Conservation (phyloP, 2,888 invertebrate species). For the Xylota segnis region DNA sequence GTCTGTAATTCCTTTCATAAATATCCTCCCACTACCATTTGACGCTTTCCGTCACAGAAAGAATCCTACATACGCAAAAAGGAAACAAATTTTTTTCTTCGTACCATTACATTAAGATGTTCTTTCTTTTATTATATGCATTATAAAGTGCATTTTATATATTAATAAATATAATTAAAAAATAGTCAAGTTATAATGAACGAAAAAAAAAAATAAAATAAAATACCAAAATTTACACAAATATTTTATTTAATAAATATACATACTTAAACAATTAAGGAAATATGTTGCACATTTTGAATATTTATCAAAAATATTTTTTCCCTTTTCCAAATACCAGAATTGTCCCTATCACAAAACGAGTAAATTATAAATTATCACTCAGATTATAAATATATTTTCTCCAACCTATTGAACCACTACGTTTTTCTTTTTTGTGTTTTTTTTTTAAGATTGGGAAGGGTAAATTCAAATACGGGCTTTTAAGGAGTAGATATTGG, state of each 20-base stretch:
- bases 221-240: slow-evolving; percentile 7
- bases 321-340: neutral
- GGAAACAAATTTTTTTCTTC: neutral
- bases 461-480: neutral
- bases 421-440: neutral
- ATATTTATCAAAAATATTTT: slow-evolving; percentile 13
- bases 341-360: slow-evolving; percentile 28
- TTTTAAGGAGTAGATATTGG: neutral
- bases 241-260: slow-evolving; percentile 5
- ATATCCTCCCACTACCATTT: too few species aligned
- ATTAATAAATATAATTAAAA: slow-evolving; percentile 10
- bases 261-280: slow-evolving; percentile 10
- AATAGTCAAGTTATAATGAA: slow-evolving; percentile 20
- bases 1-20: too few species aligned
- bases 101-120: slow-evolving; percentile 1
- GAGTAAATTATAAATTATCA: slow-evolving; percentile 3
- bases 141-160: slow-evolving; percentile 32
- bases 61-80: neutral
- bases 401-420: neutral
- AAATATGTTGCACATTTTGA: slow-evolving; percentile 13
- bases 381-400: slow-evolving; percentile 6
- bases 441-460: neutral
- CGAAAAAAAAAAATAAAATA: slow-evolving; percentile 1
- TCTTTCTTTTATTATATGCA: slow-evolving; percentile 7
- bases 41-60: too few species aligned